Evolutionary conservation across 2,113 vertebrate genomes (phyloP), one percentile per base, ranked within the genome.

Genomic region (Lanius ludovicianus): DNA sequence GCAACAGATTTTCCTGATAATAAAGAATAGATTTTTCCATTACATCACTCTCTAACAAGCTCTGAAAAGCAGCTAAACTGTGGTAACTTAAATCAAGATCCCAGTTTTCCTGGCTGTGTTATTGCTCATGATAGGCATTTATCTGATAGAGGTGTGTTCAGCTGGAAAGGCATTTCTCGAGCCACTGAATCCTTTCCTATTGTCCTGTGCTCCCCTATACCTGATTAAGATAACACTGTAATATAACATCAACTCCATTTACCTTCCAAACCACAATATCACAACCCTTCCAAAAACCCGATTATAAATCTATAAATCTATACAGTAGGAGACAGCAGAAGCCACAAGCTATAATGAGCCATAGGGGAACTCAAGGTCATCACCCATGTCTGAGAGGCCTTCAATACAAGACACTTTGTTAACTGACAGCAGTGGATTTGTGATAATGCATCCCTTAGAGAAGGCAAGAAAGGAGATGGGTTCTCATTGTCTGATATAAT

Each of bases 121-220:
- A 97, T n/a, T 93, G 31, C 86, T 70, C 2, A 1, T 88, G 83
- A 81, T 22, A 77, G 75, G 68, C 63, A 88, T 67, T 93, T 90
- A 86, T 71, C 82, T 90, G 63, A 90, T 47, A 84, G 85, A 90
- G 55, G 56, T 84, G 65, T 81, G 42, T 90, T 97, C 90, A 90
- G 20, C 79, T 95, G 95, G 88, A 97, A 96, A 88, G 49, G 37
- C 67, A 85, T 96, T 97, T 97, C 75, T 89, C 3, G 13, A 67
- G 75, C 82, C 79, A 85, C 88, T 90, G 88, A 93, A 88, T 79
- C 88, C 64, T 84, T 84, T 87, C 73, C 53, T 64, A 44, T 91
- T 17, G 8, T 85, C 44, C 78, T 87, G 44, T 47, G 64, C n/a
- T 42, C 7, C 35, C 13, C 33, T 28, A 50, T 44, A 35, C 31